Percentiles rank a stretch among this genome's conserved stretches.
phyloP scores from a whole-genome alignment of 2,113 vertebrate species.

The Turnix velox region DNA sequence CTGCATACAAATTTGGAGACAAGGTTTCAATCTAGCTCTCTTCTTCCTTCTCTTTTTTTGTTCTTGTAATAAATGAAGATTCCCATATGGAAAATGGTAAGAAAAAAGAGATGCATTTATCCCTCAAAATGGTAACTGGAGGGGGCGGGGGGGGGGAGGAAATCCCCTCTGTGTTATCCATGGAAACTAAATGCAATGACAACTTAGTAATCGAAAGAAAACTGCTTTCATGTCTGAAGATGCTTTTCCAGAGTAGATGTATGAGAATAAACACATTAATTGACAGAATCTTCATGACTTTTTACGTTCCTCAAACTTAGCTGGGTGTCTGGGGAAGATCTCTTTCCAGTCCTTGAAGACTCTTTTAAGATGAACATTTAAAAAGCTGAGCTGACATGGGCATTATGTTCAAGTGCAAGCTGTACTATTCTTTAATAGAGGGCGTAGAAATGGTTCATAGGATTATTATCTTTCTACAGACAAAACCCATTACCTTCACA shows the following conservation, averaged over 20 bases:
- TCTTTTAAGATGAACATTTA: conserved; percentile 63
- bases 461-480: conserved; percentile 62
- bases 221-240: conserved; percentile 63
- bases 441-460: conserved; percentile 45
- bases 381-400: conserved; percentile 58
- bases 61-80: conserved; percentile 17
- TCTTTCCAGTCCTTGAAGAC: conserved; percentile 69
- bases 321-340: conserved; percentile 56
- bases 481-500: conserved; percentile 65
- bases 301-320: conserved; percentile 71
- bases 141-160: background rate
- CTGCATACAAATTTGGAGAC: conserved; percentile 41
- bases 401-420: conserved; percentile 44
- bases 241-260: conserved; percentile 28
- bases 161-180: conserved; percentile 48
- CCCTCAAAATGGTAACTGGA: background rate
- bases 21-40: conserved; percentile 45
- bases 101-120: background rate
- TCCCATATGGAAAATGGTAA: background rate
- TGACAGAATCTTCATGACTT: conserved; percentile 73
- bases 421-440: conserved; percentile 45
- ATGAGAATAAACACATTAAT: conserved; percentile 72
- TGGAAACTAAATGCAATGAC: conserved; percentile 57
- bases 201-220: conserved; percentile 70
- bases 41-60: background rate